Evolutionary conservation across 2,113 vertebrate species (phyloP).

Genomic region (Dipodomys ordii): DNA sequence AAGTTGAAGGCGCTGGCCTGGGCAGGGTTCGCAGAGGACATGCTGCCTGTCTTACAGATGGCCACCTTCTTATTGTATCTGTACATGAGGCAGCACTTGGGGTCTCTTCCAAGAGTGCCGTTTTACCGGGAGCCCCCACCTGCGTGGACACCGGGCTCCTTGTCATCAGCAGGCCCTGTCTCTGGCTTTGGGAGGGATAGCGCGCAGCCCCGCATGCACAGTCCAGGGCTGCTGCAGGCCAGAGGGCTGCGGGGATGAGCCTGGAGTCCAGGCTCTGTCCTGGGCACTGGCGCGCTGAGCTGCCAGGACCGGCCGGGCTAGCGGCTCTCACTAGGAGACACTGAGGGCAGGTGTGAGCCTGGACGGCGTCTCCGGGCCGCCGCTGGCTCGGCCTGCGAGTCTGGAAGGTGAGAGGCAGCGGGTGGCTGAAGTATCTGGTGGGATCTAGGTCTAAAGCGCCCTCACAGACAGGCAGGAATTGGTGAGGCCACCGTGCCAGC

Average conservation of each 20-base stretch:
- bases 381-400: background rate
- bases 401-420: background rate
- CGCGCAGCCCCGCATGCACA: too few species aligned
- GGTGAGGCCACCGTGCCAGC: background rate
- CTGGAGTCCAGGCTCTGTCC: background rate
- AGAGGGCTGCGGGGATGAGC: too few species aligned
- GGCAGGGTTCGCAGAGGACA: background rate
- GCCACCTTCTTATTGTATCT: background rate
- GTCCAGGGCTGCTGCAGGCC: too few species aligned
- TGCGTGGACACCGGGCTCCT: too few species aligned
- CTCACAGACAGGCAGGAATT: background rate
- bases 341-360: too few species aligned
- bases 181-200: background rate
- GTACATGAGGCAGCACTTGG: background rate
- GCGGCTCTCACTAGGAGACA: background rate
- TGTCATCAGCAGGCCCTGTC: too few species aligned
- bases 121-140: too few species aligned
- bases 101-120: background rate
- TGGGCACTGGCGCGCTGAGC: background rate
- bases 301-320: rapidly evolving
- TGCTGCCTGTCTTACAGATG: too few species aligned
- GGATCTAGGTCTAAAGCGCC: background rate
- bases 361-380: background rate
- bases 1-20: background rate
- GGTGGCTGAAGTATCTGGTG: background rate